Evolutionary conservation across 2,113 vertebrate genomes (phyloP).

Genomic region (Gracilinanus agilis): DNA sequence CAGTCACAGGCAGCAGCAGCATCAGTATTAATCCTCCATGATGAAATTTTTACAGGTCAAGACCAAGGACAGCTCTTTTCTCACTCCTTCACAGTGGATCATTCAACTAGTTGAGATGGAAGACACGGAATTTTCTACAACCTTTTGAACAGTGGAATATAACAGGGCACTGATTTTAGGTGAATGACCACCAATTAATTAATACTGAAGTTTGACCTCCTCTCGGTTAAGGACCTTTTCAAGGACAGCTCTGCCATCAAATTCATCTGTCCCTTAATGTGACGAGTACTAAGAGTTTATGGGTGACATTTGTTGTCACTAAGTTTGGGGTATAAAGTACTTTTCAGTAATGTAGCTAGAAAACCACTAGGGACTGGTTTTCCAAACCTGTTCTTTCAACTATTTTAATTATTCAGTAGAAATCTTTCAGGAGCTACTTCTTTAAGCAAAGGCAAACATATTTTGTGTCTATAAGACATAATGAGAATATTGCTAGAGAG

Average conservation of each 20-base stretch:
- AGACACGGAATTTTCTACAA: conserved; percentile 77
- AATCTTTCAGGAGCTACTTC: conserved; percentile 58
- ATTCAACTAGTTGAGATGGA: conserved; percentile 80
- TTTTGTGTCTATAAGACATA: conserved; percentile 48
- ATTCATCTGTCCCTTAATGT: conserved; percentile 50
- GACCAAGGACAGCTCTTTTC: conserved; percentile 77
- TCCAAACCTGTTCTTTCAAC: conserved; percentile 41
- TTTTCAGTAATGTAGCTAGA: background rate
- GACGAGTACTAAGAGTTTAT: conserved; percentile 47
- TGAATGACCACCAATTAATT: conserved; percentile 71
- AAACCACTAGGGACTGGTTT: conserved; percentile 15
- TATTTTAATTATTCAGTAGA: conserved; percentile 44
- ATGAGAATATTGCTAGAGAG: conserved; percentile 35
- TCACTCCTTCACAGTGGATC: conserved; percentile 75
- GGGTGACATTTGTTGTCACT: conserved; percentile 65
- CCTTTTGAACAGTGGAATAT: conserved; percentile 78
- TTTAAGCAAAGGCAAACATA: conserved; percentile 40
- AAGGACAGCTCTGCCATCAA: conserved; percentile 60
- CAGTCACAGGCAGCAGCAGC: conserved; percentile 80
- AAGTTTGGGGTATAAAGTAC: conserved; percentile 57
- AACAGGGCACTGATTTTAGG: conserved; percentile 78
- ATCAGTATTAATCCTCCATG: conserved; percentile 80
- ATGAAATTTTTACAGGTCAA: conserved; percentile 82
- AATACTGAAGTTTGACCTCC: conserved; percentile 67
- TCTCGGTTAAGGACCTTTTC: conserved; percentile 54